Evolutionary conservation across 92 coral and sea anemone genomes (phyloP), one percentile per base, ranked within the genome.

Genomic region (Epizoanthus fatuus): DNA sequence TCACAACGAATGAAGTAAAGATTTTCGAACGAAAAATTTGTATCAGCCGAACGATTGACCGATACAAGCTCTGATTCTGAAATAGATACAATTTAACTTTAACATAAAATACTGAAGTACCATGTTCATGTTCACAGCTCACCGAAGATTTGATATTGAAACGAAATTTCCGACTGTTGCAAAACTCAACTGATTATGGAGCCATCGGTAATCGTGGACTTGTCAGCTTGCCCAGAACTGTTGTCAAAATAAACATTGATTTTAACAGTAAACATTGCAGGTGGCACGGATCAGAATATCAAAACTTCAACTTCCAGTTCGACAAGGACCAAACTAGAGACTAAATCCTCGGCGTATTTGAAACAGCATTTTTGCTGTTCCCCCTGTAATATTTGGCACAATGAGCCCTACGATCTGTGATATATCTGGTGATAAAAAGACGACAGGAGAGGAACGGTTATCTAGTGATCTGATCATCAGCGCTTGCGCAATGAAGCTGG

Each of bases 191-290:
- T 49, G 53, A 49, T 25, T 3, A 4, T 6, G 9, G 69, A 58
- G 47, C 67, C 19, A 1, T 17, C 5, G 1, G 7, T 6, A 14
- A 42, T 1, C 69, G 4, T 59, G 57, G 22, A 59, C 51, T 40
- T 45, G 69, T 17, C 55, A 60, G 39, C 69, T 38, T 40, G 16
- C 5, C n/a, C 20, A 57, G 3, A 35, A 40, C 4, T 60, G 70
- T 77, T 77, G 57, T 77, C 70, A 60, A 77, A 77, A 77, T 40
- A 77, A 77, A 14, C n/a, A 7, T 64, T 77, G 57, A 15, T 59
- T 59, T 77, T 85, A 67, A 87, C 67, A 83, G 20, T 49, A 89
- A 92, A 90, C 89, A 90, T 17, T 25, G 59, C 98, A 92, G 98
- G 98, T 94, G 90, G 86, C 86, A 8, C 45, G 8, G 64, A 59